These are phyloP conservation scores for Globicephala melas DNA, from an alignment of 2,113 vertebrate species.

Conservation along the genomic window DNA sequence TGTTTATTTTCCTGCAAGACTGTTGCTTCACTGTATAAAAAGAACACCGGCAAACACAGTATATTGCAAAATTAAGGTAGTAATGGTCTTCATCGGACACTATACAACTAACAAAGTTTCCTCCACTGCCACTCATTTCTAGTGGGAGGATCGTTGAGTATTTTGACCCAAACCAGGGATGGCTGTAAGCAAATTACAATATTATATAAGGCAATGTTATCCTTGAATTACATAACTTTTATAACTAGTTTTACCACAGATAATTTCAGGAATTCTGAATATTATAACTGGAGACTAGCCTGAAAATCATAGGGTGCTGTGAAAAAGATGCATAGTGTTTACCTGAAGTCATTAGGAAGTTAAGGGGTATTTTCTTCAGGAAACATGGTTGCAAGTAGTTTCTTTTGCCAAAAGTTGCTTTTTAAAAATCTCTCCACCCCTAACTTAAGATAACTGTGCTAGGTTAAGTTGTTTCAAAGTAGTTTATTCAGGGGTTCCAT, in stretches of 20 bases:
- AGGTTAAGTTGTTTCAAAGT: constrained; percentile 52
- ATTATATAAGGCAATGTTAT: constrained; percentile 49
- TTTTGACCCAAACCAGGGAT: not conserved
- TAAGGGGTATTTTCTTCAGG: not conserved
- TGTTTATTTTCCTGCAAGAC: constrained; percentile 35
- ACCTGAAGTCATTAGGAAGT: no score
- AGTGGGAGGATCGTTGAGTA: not conserved
- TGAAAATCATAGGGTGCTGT: no score
- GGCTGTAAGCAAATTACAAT: not conserved
- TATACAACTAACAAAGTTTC: not conserved
- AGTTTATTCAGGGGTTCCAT: constrained; percentile 63
- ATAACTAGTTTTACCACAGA: no score
- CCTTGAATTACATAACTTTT: no score
- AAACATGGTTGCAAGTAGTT: constrained; percentile 22
- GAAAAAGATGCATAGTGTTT: no score
- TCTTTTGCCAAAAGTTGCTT: constrained; percentile 54
- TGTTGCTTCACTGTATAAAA: constrained; percentile 53
- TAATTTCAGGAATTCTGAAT: no score
- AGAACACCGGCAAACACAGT: constrained; percentile 25
- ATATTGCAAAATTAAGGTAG: constrained; percentile 4
- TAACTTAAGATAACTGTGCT: constrained; percentile 77
- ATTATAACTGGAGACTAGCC: no score
- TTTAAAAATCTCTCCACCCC: constrained; percentile 38
- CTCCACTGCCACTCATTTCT: not conserved
- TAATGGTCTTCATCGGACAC: not conserved